Evolutionary conservation across 2,888 invertebrate genomes (phyloP).

Genomic region (Furcula furcula): DNA sequence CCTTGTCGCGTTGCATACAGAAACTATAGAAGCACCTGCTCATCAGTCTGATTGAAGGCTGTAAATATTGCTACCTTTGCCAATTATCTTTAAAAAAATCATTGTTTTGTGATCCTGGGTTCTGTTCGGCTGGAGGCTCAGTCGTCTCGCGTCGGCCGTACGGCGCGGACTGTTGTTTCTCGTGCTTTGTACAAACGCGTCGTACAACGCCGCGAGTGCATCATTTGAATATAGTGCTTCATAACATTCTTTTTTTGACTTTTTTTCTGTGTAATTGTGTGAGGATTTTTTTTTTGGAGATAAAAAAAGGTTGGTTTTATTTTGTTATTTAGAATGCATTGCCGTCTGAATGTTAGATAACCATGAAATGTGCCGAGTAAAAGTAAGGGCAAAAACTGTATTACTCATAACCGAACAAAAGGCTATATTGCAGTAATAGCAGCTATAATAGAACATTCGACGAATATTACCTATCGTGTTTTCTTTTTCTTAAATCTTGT

Average conservation of each 20-base stretch:
- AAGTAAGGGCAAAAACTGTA: slow-evolving; percentile 5
- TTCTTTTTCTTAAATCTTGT: too few relatives aligned
- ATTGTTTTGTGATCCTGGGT: slow-evolving; percentile 23
- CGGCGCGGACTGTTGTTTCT: slow-evolving; percentile 52
- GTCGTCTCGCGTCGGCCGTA: slow-evolving; percentile 57
- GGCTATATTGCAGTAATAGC: slow-evolving; percentile 6
- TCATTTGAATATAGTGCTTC: slow-evolving; percentile 52
- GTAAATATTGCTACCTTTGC: slow-evolving; percentile 23
- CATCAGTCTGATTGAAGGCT: neutral
- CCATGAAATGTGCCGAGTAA: slow-evolving; percentile 10
- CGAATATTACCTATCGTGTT: neutral
- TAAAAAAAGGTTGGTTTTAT: slow-evolving; percentile 49
- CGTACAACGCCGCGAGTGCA: slow-evolving; percentile 58
- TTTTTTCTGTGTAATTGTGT: slow-evolving; percentile 53
- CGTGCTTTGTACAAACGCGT: slow-evolving; percentile 15
- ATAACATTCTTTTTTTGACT: slow-evolving; percentile 49
- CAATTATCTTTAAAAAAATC: slow-evolving; percentile 33
- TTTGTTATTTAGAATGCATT: slow-evolving; percentile 8
- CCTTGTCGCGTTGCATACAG: slow-evolving; percentile 12
- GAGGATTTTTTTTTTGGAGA: slow-evolving; percentile 50
- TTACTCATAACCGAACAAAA: slow-evolving; percentile 9
- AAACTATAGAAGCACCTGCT: neutral
- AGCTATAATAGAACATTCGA: slow-evolving; percentile 1
- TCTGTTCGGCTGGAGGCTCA: slow-evolving; percentile 22
- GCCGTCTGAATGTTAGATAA: slow-evolving; percentile 1